Evolutionary conservation across 64 coral and sea anemone species (phyloP).

Genomic region (Pachyseris speciosa): DNA sequence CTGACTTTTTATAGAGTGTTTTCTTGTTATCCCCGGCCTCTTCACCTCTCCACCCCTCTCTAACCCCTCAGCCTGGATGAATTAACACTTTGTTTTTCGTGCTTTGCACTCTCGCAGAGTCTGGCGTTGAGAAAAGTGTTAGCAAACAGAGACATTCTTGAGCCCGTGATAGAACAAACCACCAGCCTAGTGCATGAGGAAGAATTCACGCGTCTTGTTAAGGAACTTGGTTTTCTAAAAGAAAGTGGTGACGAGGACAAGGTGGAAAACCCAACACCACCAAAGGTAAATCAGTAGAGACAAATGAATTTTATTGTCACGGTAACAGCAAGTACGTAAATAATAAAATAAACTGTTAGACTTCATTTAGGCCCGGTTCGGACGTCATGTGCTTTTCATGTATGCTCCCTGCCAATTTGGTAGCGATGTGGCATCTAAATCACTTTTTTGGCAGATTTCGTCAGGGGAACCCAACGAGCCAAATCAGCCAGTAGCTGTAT

Average conservation of each 20-base stretch:
- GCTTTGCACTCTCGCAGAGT: neutral
- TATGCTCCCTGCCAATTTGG: too few species aligned
- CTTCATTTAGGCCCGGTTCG: too few species aligned
- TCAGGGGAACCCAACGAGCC: too few species aligned
- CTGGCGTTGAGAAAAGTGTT: constrained; percentile 16
- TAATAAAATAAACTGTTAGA: too few species aligned
- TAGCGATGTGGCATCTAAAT: too few species aligned
- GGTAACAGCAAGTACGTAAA: too few species aligned
- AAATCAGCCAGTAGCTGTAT: too few species aligned
- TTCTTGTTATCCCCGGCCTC: too few species aligned
- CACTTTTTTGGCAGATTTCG: too few species aligned
- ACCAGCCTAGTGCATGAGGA: neutral
- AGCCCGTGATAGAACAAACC: constrained; percentile 3
- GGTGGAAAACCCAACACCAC: neutral
- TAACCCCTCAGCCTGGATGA: neutral
- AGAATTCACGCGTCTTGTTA: neutral
- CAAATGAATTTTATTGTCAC: neutral
- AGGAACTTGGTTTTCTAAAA: constrained; percentile 22
- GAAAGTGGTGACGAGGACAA: neutral
- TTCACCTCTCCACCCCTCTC: too few species aligned
- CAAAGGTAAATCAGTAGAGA: neutral
- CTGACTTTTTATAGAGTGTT: too few species aligned
- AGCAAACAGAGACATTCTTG: constrained; percentile 33
- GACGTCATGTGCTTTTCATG: too few species aligned
- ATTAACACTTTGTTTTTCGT: neutral